Evolutionary conservation across 2,113 vertebrate species (phyloP).

Genomic region (Hemichromis elongatus): DNA sequence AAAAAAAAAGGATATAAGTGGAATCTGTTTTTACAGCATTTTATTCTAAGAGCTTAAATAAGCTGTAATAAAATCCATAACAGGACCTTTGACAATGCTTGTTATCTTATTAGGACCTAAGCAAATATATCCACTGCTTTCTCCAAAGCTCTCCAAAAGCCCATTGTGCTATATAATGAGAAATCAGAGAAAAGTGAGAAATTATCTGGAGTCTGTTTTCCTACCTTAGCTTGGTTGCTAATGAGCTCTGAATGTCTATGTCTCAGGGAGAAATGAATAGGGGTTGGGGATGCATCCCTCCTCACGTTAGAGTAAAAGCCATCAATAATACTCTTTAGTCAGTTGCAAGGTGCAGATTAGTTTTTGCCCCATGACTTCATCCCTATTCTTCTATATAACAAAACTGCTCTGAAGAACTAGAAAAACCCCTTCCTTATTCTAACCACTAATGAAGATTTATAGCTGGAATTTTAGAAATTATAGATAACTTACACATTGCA

Average conservation of each 20-base stretch:
- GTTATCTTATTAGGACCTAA: constrained; percentile 56
- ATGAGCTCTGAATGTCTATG: constrained; percentile 44
- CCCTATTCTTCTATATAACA: constrained; percentile 37
- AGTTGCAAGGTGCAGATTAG: constrained; percentile 57
- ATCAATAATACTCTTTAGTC: constrained; percentile 60
- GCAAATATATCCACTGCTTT: constrained; percentile 40
- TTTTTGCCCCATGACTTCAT: constrained; percentile 27
- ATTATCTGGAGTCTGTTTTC: constrained; percentile 35
- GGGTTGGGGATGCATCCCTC: background rate
- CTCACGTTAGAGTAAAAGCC: constrained; percentile 33
- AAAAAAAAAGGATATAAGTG: constrained; percentile 33
- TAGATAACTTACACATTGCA: constrained; percentile 65
- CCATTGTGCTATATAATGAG: constrained; percentile 47
- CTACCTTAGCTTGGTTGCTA: constrained; percentile 28
- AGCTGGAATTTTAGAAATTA: constrained; percentile 55
- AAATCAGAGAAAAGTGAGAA: constrained; percentile 24
- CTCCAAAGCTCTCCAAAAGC: constrained; percentile 28
- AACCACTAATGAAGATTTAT: constrained; percentile 73
- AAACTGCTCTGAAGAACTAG: constrained; percentile 48
- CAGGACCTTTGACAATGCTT: constrained; percentile 44
- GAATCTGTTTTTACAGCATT: constrained; percentile 23
- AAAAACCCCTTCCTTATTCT: constrained; percentile 54
- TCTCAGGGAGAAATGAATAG: constrained; percentile 1
- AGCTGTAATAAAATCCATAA: constrained; percentile 57
- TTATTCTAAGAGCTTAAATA: constrained; percentile 17